phyloP scores from a whole-genome alignment of 2,888 invertebrate genomes.

The Drosophila mayaguana region DNA sequence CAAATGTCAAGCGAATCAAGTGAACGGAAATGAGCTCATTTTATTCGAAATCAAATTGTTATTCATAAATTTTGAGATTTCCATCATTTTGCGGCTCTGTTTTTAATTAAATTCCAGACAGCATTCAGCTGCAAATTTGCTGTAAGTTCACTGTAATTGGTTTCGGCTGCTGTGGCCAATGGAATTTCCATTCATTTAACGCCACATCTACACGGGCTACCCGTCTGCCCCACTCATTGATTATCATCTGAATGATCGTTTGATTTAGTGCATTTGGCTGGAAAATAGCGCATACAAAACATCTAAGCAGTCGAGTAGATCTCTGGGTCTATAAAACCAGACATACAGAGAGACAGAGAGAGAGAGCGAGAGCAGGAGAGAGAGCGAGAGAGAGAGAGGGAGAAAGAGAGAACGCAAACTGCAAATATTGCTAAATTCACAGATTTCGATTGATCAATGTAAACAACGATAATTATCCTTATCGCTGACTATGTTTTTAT shows the following conservation, averaged over 20 bases:
- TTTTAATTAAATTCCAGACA: constrained; percentile 79
- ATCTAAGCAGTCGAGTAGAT: constrained; percentile 8
- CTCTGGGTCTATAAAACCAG: constrained; percentile 11
- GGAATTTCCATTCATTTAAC: constrained; percentile 77
- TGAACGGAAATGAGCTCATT: constrained; percentile 80
- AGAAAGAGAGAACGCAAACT: neutral
- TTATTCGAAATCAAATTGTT: constrained; percentile 58
- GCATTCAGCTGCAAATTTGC: constrained; percentile 26
- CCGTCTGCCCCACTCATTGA: constrained; percentile 49
- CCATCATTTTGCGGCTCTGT: constrained; percentile 38
- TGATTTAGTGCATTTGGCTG: constrained; percentile 71
- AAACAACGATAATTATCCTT: constrained; percentile 21
- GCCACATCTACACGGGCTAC: constrained; percentile 57
- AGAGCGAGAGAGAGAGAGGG: neutral
- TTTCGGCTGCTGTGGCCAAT: constrained; percentile 45
- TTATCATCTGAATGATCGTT: constrained; percentile 66
- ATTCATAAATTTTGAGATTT: constrained; percentile 63
- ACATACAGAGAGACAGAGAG: neutral
- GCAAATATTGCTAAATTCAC: constrained; percentile 13
- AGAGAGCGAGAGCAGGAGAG: neutral
- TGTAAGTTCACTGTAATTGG: constrained; percentile 54
- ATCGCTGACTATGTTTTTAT: neutral
- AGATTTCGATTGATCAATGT: constrained; percentile 10
- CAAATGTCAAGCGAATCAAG: constrained; percentile 60
- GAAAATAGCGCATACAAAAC: constrained; percentile 44